phyloP scores from a whole-genome alignment of 2,888 invertebrate species.

The Diloba caeruleocephala region DNA sequence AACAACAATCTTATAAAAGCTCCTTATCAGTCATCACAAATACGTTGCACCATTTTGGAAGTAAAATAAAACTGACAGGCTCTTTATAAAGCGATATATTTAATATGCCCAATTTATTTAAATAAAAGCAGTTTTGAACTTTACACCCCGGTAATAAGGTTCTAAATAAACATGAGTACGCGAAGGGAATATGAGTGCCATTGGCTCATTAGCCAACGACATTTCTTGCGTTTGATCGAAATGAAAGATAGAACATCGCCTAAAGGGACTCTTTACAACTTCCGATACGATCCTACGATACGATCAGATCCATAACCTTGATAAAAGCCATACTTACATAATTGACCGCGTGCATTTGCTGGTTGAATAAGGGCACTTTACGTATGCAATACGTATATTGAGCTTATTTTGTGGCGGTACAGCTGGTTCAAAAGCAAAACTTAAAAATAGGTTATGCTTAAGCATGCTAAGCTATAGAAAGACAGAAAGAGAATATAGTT shows the following conservation, averaged over 20 bases:
- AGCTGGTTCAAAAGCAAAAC: too few species aligned
- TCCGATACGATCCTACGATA: conserved; percentile 50
- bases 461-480: too few species aligned
- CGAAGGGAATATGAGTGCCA: conserved; percentile 45
- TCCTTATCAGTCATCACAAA: conserved; percentile 54
- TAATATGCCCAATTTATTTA: conserved; percentile 49
- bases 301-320: conserved; percentile 26
- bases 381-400: conserved; percentile 32
- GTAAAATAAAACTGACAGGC: conserved; percentile 56
- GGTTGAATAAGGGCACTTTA: conserved; percentile 26
- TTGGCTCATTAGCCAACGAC: conserved; percentile 61
- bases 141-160: conserved; percentile 20
- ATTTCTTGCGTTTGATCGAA: conserved; percentile 60
- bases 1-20: conserved; percentile 52
- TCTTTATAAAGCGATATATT: conserved; percentile 62
- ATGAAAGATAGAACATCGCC: conserved; percentile 53
- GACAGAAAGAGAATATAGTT: too few species aligned
- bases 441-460: too few species aligned
- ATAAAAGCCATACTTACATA: too few species aligned
- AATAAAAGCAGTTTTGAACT: conserved; percentile 24
- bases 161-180: conserved; percentile 14
- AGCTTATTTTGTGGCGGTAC: conserved; percentile 35
- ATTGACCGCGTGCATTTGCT: too few species aligned
- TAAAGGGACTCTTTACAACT: conserved; percentile 49
- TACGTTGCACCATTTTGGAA: conserved; percentile 54